Evolutionary conservation across 2,888 invertebrate genomes (phyloP), one percentile per base, ranked within the genome.

Genomic region (Serrognathus titanus): DNA sequence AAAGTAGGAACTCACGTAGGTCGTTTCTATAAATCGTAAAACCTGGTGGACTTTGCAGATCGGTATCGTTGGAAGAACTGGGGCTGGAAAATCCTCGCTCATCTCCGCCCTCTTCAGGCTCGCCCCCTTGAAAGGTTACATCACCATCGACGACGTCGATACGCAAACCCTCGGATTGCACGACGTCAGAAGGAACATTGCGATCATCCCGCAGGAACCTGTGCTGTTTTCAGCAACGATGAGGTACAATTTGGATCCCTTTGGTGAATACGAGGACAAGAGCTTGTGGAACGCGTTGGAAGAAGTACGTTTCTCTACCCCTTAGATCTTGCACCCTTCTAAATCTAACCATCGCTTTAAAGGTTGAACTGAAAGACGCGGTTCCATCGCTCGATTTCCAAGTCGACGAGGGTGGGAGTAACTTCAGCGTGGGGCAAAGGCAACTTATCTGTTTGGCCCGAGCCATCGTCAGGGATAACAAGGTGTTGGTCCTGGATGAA

Each of bases 391-490:
- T 90, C 6, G 84, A 86, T 57, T 79, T 82, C 45, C 75, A 79
- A 53, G 87, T 94, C 52, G 83, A 85, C 20, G 87, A 92, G 61
- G 89, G 90, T n/a, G 94, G 94, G 0, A 78, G 82, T 3, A 93
- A 92, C 79, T 90, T 90, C 71, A 94, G 93, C 73, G 88, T 90
- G 9, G 95, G 95, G 0, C 93, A 96, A 76, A 80, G 92, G 45
- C 95, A 95, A 74, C 79, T 95, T 48, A 79, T 95, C 53, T 95
- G 94, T 71, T 78, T 95, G 54, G 94, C 94, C 7, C 81, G 92
- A 64, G 94, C 94, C 0, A 88, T 95, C 61, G 81, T 95, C 1
- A 81, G 88, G 43, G 87, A 88, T 67, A 89, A 88, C 68, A 87
- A 85, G 66, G 85, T 95, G 63, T 81, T 95, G 3, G 86, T 95